Base-by-base conservation (phyloP, 2,797 vertebrate species). In the Pantherophis alleghaniensis region DNA sequence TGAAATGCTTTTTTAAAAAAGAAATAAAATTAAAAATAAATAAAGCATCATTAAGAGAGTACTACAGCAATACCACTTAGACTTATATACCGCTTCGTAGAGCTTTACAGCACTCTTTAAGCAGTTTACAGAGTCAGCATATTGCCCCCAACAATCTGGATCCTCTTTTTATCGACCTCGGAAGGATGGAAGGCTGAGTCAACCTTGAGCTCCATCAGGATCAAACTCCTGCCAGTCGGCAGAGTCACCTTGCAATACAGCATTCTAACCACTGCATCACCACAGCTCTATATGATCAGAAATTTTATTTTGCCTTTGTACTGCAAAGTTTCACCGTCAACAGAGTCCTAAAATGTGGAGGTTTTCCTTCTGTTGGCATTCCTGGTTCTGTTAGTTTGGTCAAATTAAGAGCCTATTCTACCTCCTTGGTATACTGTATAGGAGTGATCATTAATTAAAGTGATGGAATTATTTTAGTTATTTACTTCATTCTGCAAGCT, bases 401-500 rank as follows among this genome's bases (percentile, higher is more conserved):
- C 7, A 86, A 66, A 20, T 88, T 74, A 61, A 55, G 42, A 90
- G 24, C 18, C 37, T 47, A n/a, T 47, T 53, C 37, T 10, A 63
- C 3, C 11, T 47, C 92, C 90, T 92, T 57, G 87, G n/a, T 28
- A 90, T 61, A n/a, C 12, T n/a, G 11, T n/a, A 79, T 83, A 63
- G 42, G 47, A 83, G 61, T 86, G 32, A 18, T n/a, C 14, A 60
- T 60, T 61, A 61, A 63, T 66, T 86, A 57, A 91, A 63, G 32
- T 11, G 66, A 59, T 79, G 37, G 12, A 18, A 5, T 69, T 59
- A 53, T 87, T 88, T 91, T 87, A 47, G 26, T 22, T 91, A 9
- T 94, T 88, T 88, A 93, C 91, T 96, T 93, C 89, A 94, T 92
- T 93, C 95, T 96, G 89, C 91, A 93, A 96, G 89, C 92, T 93